Conservation (phyloP, 2,113 vertebrate species). For the Epinephelus moara region DNA sequence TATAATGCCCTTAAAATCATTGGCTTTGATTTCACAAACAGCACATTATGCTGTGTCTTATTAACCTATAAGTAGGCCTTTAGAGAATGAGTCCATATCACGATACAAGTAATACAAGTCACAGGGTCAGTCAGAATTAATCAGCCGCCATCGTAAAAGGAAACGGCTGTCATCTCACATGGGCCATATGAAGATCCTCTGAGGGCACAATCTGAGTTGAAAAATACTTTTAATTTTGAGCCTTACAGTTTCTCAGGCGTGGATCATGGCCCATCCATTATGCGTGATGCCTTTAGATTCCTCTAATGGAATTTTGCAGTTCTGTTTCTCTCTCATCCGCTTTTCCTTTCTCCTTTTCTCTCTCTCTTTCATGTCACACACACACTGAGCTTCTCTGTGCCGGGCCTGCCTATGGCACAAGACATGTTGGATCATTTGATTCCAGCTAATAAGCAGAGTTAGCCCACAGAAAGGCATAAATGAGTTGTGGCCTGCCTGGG, state of each 20-base stretch:
- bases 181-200: constrained; percentile 51
- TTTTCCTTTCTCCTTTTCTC: neutral
- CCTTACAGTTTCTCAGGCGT: constrained; percentile 58
- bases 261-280: constrained; percentile 76
- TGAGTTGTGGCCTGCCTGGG: constrained; percentile 74
- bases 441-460: constrained; percentile 80
- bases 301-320: constrained; percentile 76
- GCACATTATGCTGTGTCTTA: neutral
- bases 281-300: constrained; percentile 69
- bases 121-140: constrained; percentile 46
- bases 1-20: neutral
- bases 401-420: constrained; percentile 70
- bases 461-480: constrained; percentile 79
- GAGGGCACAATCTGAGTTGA: constrained; percentile 71
- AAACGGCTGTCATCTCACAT: constrained; percentile 32
- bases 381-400: constrained; percentile 39
- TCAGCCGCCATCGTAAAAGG: constrained; percentile 40
- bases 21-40: neutral
- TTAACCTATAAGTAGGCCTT: neutral
- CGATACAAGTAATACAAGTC: constrained; percentile 1
- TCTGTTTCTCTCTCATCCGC: constrained; percentile 30
- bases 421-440: constrained; percentile 82
- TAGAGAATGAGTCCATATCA: neutral
- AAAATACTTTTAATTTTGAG: constrained; percentile 85
- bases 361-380: constrained; percentile 24